A percentile compares a stretch with the other conserved stretches of the same genome.
phyloP scores from a whole-genome alignment of 1,140 invertebrate species.

The Luehdorfia chinensis region DNA sequence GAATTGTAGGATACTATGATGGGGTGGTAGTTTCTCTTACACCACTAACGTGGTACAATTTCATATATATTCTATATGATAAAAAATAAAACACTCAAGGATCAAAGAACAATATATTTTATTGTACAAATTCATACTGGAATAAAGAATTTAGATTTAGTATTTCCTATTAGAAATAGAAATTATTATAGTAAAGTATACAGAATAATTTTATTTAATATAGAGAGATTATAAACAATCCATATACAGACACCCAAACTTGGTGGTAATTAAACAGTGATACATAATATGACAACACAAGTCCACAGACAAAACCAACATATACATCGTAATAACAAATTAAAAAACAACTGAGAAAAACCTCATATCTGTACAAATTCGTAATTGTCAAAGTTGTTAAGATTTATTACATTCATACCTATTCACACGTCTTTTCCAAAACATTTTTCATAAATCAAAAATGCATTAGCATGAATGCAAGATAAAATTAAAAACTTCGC shows the following conservation, averaged over 20 bases:
- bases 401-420: too few species aligned
- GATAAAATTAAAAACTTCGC: too few species aligned
- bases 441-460: too few species aligned
- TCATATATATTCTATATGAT: slow-evolving; percentile 6
- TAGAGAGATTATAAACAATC: slow-evolving; percentile 57
- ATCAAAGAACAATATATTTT: slow-evolving; percentile 51
- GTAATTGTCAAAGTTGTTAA: too few species aligned
- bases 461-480: too few species aligned
- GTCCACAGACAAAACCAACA: slow-evolving; percentile 21
- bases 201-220: slow-evolving; percentile 51
- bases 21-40: too few species aligned
- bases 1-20: too few species aligned
- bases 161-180: slow-evolving; percentile 48
- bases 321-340: slow-evolving; percentile 7
- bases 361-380: too few species aligned
- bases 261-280: slow-evolving; percentile 32
- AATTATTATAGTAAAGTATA: slow-evolving; percentile 39
- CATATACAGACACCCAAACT: slow-evolving; percentile 57
- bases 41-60: slow-evolving; percentile 6
- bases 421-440: too few species aligned
- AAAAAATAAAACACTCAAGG: slow-evolving; percentile 24
- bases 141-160: slow-evolving; percentile 63
- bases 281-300: slow-evolving; percentile 32
- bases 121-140: slow-evolving; percentile 69
- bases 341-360: neutral